Percentiles rank a stretch among this genome's conserved stretches.
phyloP scores from a whole-genome alignment of 92 coral and sea anemone species.

The Epizoanthus ramosus region DNA sequence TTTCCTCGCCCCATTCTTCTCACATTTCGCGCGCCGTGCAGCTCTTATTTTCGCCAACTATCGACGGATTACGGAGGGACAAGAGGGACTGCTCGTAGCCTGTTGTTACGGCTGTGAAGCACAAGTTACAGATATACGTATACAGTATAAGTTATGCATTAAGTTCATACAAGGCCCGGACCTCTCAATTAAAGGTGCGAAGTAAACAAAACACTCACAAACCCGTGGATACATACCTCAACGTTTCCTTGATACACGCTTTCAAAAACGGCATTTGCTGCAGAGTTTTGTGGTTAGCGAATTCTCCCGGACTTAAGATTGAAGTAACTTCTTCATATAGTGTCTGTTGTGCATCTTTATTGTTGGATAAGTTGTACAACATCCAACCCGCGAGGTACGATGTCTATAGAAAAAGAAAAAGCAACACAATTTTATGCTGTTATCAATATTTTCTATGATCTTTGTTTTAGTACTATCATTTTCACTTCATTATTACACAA shows the following conservation, averaged over 20 bases:
- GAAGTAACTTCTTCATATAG: slow-evolving; percentile 31
- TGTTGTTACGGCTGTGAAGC: too few species aligned
- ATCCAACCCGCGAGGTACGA: slow-evolving; percentile 31
- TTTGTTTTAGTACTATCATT: too few species aligned
- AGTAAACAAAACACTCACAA: not conserved
- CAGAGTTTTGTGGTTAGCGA: slow-evolving; percentile 13
- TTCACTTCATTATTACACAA: too few species aligned
- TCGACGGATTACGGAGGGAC: too few species aligned
- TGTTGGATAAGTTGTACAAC: slow-evolving; percentile 33
- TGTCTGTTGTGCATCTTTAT: slow-evolving; percentile 8
- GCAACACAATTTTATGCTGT: not conserved
- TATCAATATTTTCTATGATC: not conserved
- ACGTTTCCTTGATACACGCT: slow-evolving; percentile 28
- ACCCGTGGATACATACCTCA: not conserved
- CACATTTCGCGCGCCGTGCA: too few species aligned
- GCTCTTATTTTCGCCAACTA: too few species aligned
- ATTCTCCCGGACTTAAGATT: slow-evolving; percentile 20
- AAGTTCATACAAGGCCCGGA: too few species aligned
- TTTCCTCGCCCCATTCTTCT: too few species aligned
- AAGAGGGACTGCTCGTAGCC: too few species aligned
- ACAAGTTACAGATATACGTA: too few species aligned
- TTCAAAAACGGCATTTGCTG: slow-evolving; percentile 30
- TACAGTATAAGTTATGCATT: too few species aligned
- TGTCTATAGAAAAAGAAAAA: not conserved
- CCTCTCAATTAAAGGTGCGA: too few species aligned